phyloP scores from a whole-genome alignment of 1,140 invertebrate genomes.

The Caenorhabditis briggsae region DNA sequence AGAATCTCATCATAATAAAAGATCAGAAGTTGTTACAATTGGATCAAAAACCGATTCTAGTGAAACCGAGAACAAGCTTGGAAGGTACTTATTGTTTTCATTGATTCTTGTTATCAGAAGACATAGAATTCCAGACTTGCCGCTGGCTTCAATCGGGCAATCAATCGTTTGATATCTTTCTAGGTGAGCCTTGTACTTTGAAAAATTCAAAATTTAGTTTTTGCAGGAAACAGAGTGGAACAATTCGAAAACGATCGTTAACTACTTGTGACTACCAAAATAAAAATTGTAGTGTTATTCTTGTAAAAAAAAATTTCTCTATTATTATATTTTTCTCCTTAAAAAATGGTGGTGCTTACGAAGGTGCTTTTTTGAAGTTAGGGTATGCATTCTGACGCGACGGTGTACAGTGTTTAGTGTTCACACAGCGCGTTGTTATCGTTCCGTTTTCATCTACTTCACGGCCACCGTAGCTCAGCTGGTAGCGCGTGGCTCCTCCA shows the following conservation, averaged over 20 bases:
- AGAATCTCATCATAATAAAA: not conserved
- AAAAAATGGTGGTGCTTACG: too few relatives aligned
- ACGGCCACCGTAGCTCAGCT: too few relatives aligned
- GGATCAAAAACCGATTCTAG: not conserved
- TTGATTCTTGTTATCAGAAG: not conserved
- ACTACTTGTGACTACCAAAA: not conserved
- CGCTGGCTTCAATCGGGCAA: conserved; percentile 34
- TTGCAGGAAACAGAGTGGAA: not conserved
- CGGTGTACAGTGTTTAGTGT: too few relatives aligned
- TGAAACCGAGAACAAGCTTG: conserved; percentile 7
- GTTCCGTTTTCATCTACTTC: too few relatives aligned
- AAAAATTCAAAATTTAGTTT: not conserved
- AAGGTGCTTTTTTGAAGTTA: too few relatives aligned
- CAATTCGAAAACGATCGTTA: not conserved
- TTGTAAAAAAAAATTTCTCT: too few relatives aligned
- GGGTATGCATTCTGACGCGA: too few relatives aligned
- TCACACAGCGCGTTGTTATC: too few relatives aligned
- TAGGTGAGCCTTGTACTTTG: not conserved
- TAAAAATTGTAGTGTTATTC: too few relatives aligned
- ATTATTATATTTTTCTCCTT: too few relatives aligned
- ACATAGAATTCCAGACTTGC: conserved; percentile 36
- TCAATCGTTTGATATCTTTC: conserved; percentile 36
- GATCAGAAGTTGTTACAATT: not conserved
- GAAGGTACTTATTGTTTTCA: not conserved
- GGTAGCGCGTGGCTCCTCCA: too few relatives aligned